Evolutionary conservation across 2,113 vertebrate genomes (phyloP), one percentile per base, ranked within the genome.

Genomic region (Entosphenus tridentatus): DNA sequence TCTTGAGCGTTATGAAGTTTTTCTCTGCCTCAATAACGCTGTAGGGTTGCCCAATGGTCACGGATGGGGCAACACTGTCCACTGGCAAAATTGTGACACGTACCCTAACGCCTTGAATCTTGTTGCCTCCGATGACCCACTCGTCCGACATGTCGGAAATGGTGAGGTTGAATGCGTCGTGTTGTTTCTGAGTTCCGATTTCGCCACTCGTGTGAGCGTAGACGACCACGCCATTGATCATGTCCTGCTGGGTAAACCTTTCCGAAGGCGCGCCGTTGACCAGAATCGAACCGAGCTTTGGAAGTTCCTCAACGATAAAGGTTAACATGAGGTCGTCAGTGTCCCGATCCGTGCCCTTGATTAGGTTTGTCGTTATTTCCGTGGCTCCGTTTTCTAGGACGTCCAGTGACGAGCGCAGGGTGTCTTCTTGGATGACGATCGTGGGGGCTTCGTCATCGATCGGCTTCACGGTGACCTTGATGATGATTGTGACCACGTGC

Each of bases 51-150:
- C 82, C 83, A 3, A 93, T 73, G 73, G 82, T 83, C 71, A 96
- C 78, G 67, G 85, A 76, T 57, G 92, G 92, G 17, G 87, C 81
- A 71, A 88, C 85, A 74, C 77, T 95, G 74, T 97, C 90, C 65
- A 96, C 75, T 3, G 92, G 92, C 56, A 97, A 84, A 75, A 97
- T 84, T 57, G 89, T 91, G 14, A 95, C 87, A 70, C 86, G 83
- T 10, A 96, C 81, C 57, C 86, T 80, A 57, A 96, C 84, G 68
- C 84, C 83, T 54, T 81, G 85, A 73, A 96, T 82, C 73, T 81
- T 78, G 71, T 71, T 88, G 56, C 84, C 84, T 5, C 83, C 83
- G 8, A 89, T 70, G 1, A 77, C 85, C 90, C 90, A 93, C 74
- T 92, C 82, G 70, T 88, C 85, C 62, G 89, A 90, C 73, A 82